Evolutionary conservation across 2,113 vertebrate genomes (phyloP).

Genomic region (Pelodiscus sinensis): DNA sequence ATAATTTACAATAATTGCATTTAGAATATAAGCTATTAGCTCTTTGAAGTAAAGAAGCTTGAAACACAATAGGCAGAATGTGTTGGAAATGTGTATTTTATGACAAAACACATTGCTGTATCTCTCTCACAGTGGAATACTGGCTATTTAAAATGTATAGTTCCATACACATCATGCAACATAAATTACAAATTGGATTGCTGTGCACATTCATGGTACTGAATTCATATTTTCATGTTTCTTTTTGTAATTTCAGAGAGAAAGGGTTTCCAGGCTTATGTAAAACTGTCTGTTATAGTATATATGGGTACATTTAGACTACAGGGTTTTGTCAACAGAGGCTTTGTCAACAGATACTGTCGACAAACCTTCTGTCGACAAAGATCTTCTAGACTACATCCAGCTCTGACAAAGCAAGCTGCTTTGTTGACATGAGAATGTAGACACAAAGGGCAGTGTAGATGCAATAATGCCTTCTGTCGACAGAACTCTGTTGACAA

Average conservation of each 20-base stretch:
- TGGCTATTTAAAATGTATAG: fast-evolving
- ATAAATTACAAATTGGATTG: neutral
- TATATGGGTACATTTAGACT: neutral
- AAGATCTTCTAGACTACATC: too few species aligned
- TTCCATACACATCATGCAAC: fast-evolving
- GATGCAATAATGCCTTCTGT: too few species aligned
- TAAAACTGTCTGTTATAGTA: constrained; percentile 18
- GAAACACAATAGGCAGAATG: neutral
- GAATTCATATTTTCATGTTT: neutral
- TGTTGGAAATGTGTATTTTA: neutral
- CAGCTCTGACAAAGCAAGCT: too few species aligned
- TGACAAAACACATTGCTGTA: neutral
- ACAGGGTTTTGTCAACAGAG: too few species aligned
- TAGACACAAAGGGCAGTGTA: too few species aligned
- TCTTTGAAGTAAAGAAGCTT: constrained; percentile 30
- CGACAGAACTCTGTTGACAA: too few species aligned
- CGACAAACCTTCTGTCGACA: too few species aligned
- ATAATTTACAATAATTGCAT: constrained; percentile 61
- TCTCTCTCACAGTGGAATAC: neutral
- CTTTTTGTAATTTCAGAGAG: neutral
- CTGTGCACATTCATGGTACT: neutral
- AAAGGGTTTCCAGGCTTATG: neutral
- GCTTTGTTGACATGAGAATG: too few species aligned
- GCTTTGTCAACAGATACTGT: too few species aligned
- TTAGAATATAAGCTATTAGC: constrained; percentile 44